Conservation (phyloP, 2,113 vertebrate genomes). For the Eclectus roratus region DNA sequence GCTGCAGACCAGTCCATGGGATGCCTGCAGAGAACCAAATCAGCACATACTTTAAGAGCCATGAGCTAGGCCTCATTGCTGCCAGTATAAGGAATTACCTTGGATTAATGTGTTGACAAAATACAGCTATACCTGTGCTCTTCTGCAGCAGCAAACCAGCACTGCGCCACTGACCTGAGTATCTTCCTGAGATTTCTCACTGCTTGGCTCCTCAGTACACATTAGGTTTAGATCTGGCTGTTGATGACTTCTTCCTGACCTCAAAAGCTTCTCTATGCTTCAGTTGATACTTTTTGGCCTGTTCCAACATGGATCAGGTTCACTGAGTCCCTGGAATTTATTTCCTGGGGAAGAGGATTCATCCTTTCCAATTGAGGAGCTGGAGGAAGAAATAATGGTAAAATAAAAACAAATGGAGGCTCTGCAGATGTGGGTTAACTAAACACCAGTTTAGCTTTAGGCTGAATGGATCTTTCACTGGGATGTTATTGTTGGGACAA, state of each 20-base stretch:
- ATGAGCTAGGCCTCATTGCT: background rate
- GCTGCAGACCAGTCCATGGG: background rate
- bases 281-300: background rate
- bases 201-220: background rate
- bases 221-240: background rate
- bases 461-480: background rate
- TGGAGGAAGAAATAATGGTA: background rate
- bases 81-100: background rate
- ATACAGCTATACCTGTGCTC: background rate
- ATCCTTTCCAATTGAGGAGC: background rate
- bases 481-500: background rate
- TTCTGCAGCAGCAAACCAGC: background rate
- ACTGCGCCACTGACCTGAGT: background rate
- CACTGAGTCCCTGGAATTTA: background rate
- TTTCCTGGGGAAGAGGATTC: background rate
- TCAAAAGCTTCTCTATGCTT: background rate
- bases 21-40: background rate
- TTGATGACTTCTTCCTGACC: background rate
- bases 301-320: background rate
- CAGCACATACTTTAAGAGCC: rapidly evolving
- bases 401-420: background rate
- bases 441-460: background rate
- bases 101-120: background rate
- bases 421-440: background rate
- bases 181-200: background rate